Evolutionary conservation across 2,888 invertebrate genomes (phyloP).

Genomic region (Byasa hedistus): DNA sequence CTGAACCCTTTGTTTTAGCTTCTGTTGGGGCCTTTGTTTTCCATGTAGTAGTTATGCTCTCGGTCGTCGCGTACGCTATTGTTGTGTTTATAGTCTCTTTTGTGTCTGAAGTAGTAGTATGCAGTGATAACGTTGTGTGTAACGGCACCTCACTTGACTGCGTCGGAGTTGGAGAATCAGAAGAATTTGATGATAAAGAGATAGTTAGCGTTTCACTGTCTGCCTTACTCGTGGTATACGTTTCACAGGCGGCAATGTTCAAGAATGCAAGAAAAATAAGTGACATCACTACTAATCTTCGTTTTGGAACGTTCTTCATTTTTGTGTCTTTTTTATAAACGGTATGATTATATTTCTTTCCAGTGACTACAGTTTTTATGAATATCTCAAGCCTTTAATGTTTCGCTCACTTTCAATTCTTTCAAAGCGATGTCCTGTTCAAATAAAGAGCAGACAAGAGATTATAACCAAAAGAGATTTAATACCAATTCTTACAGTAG

Average conservation of each 20-base stretch:
- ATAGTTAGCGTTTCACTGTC: conserved; percentile 55
- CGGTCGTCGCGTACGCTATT: conserved; percentile 57
- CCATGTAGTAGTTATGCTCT: conserved; percentile 54
- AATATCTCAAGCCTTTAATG: no score
- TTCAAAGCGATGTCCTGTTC: no score
- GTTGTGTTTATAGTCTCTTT: conserved; percentile 64
- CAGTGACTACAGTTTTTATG: no score
- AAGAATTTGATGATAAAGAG: conserved; percentile 46
- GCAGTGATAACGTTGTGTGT: conserved; percentile 53
- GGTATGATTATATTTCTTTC: no score
- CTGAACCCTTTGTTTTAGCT: conserved; percentile 59
- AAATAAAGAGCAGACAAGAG: no score
- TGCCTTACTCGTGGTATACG: conserved; percentile 46
- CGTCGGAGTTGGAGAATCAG: conserved; percentile 48
- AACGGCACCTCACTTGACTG: conserved; percentile 52
- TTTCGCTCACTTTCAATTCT: no score
- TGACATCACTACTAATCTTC: conserved; percentile 12
- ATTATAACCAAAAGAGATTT: neutral
- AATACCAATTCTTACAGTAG: neutral
- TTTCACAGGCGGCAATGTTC: conserved; percentile 51
- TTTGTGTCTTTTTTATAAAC: conserved; percentile 1
- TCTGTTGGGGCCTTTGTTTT: conserved; percentile 59
- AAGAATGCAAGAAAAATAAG: conserved; percentile 48
- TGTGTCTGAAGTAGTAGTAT: conserved; percentile 59
- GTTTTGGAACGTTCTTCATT: conserved; percentile 22